A percentile compares a stretch with the other conserved stretches of the same genome.
These are phyloP conservation scores for Xenus cinereus DNA, from an alignment of 2,113 vertebrate species.

Conservation along the genomic window DNA sequence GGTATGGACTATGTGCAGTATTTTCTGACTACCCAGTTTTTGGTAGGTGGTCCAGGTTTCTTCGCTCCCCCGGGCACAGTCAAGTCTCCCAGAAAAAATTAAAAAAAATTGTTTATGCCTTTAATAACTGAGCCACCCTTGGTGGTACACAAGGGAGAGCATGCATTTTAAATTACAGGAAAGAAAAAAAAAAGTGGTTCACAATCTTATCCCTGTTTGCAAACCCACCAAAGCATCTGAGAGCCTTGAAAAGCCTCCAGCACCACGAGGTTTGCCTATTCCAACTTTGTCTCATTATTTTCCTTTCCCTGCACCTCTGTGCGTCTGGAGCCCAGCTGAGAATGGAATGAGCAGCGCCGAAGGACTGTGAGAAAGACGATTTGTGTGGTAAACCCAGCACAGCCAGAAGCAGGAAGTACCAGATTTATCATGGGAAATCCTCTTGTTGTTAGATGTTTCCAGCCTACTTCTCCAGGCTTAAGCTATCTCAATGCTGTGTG, in stretches of 20 bases:
- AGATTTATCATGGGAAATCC: slow-evolving; percentile 69
- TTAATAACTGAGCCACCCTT: slow-evolving; percentile 50
- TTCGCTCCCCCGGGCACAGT: not conserved
- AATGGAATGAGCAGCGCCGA: slow-evolving; percentile 46
- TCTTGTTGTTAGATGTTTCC: slow-evolving; percentile 64
- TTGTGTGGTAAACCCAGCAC: slow-evolving; percentile 67
- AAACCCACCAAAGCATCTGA: slow-evolving; percentile 52
- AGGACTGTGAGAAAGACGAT: slow-evolving; percentile 61
- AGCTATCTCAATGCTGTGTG: not conserved
- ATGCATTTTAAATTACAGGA: slow-evolving; percentile 60
- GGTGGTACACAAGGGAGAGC: slow-evolving; percentile 21
- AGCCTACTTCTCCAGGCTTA: slow-evolving; percentile 43
- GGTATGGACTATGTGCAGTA: not conserved
- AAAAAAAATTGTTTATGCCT: slow-evolving; percentile 3
- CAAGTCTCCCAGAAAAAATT: not conserved
- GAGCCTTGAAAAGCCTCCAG: slow-evolving; percentile 62
- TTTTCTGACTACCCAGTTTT: not conserved
- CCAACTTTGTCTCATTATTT: slow-evolving; percentile 52
- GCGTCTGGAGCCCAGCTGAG: slow-evolving; percentile 69
- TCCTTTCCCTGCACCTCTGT: slow-evolving; percentile 49
- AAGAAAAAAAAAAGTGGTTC: not conserved
- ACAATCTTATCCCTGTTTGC: slow-evolving; percentile 52
- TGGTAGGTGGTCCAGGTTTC: slow-evolving; percentile 61
- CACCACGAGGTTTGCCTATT: slow-evolving; percentile 41
- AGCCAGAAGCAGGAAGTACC: slow-evolving; percentile 67